Base-by-base conservation (phyloP, 2,797 vertebrate species). In the Chiroxiphia lanceolata region DNA sequence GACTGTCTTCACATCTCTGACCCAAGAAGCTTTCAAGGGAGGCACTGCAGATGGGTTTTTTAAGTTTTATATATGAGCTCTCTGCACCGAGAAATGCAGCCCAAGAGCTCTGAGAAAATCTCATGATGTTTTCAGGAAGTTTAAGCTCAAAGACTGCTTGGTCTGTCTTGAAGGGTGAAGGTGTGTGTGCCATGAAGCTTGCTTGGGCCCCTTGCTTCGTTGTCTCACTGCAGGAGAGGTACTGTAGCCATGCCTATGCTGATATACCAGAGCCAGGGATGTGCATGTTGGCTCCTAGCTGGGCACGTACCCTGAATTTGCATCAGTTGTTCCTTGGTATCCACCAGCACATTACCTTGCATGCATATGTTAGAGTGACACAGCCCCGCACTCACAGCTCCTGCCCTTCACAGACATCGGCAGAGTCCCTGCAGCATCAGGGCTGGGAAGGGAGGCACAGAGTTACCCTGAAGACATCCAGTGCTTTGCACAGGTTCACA, bases 11-110 rank as follows among this genome's bases (percentile, higher is more conserved):
- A 50, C 14, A 1, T 36, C 72, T 87, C 83, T 61, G 60, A 44
- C 53, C 33, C 56, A 53, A 87, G 60, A 81, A 76, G 69, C 34
- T 95, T 93, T 89, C 83, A 91, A 56, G 34, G 22, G 31, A 34
- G 34, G 54, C 10, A 19, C 10, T 25, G 69, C 59, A 85, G 75
- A 36, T 22, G 36, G 34, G 29, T 22, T 51, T 60, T 91, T 76
- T 33, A 77, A 56, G 42, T 53, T 89, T 89, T 84, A 60, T 12
- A 3, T 71, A 59, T 36, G 51, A 87, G 69, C 23, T 83, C 53
- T 31, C 65, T 53, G 27, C 34, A 56, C 45, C 42, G 25, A 75
- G 47, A 71, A 93, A 68, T 3, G 14, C 50, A 84, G n/a, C 25
- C 20, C 48, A 48, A 63, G 67, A 69, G 19, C n/a, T 36, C 61